phyloP scores from a whole-genome alignment of 2,888 invertebrate genomes.

The Macropis europaea region DNA sequence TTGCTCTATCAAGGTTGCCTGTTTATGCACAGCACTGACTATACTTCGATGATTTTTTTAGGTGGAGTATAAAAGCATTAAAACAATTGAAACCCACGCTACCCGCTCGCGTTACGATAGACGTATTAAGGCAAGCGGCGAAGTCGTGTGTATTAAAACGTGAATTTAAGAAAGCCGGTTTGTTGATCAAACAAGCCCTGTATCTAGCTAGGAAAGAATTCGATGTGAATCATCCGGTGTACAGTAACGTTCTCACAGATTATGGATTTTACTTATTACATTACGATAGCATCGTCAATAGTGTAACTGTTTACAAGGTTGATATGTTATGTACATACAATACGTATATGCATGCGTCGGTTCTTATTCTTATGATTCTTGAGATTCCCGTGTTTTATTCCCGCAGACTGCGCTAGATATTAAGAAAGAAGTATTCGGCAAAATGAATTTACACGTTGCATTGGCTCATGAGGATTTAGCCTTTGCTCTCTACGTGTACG shows the following conservation, averaged over 20 bases:
- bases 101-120: slow-evolving; percentile 86
- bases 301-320: slow-evolving; percentile 92
- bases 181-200: slow-evolving; percentile 91
- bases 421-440: slow-evolving; percentile 89
- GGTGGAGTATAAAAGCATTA: slow-evolving; percentile 90
- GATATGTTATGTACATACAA: neutral
- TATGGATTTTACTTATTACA: slow-evolving; percentile 95
- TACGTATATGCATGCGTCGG: neutral
- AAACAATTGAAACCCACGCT: slow-evolving; percentile 84
- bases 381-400: slow-evolving; percentile 14
- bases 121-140: slow-evolving; percentile 92
- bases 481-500: slow-evolving; percentile 95
- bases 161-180: slow-evolving; percentile 89
- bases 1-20: neutral
- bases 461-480: slow-evolving; percentile 95
- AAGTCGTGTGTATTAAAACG: slow-evolving; percentile 95
- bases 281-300: slow-evolving; percentile 91
- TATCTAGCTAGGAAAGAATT: slow-evolving; percentile 85
- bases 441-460: slow-evolving; percentile 92
- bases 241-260: slow-evolving; percentile 92
- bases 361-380: neutral
- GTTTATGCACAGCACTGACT: neutral
- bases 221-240: slow-evolving; percentile 88
- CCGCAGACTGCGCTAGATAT: slow-evolving; percentile 86
- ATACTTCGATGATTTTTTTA: slow-evolving; percentile 68